Evolutionary conservation across 2,888 invertebrate genomes (phyloP), one percentile per base, ranked within the genome.

Genomic region (Poecilobothrus nobilitatus): DNA sequence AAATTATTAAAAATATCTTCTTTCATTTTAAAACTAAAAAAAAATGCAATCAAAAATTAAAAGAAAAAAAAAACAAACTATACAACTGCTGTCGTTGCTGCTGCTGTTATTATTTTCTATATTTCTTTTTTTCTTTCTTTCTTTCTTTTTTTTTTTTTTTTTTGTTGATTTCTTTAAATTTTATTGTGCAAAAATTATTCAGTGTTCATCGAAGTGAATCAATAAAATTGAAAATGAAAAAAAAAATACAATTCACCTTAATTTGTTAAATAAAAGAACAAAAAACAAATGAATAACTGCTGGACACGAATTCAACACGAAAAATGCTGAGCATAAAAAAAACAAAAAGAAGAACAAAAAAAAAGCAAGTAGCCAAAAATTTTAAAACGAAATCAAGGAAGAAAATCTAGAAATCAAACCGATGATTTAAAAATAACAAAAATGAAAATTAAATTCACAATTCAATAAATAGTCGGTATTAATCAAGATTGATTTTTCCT

Each of bases 1-100:
- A 33, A 64, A 64, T 27, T n/a, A 64, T 27, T n/a, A 64, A 27
- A 64, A 64, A 64, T 33, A 64, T 33, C 64, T 66, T 65, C 65
- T 27, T 65, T 65, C 65, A 65, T 34, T 65, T 34, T 34, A 27
- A 37, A 18, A 20, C 8, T 20, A 34, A 34, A 33, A 37, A 18
- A 37, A 65, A 1, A 22, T 10, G 22, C 9, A 1, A 63, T 21
- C 22, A 65, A 18, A 27, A 22, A 12, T n/a, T n/a, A n/a, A n/a
- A n/a, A n/a, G n/a, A n/a, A n/a, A n/a, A n/a, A n/a, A n/a, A 5
- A 18, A 53, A 53, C 7, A 53, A 53, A 18, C 53, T 53, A 15
- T 15, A 53, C 53, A 53, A 53, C 53, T 53, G 53, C 53, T 53
- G 53, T 53, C 15, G 15, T 2, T 41, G 41, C 15, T 41, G 15